Evolutionary conservation across 2,113 vertebrate genomes (phyloP), one percentile per base, ranked within the genome.

Genomic region (Chamaea fasciata): DNA sequence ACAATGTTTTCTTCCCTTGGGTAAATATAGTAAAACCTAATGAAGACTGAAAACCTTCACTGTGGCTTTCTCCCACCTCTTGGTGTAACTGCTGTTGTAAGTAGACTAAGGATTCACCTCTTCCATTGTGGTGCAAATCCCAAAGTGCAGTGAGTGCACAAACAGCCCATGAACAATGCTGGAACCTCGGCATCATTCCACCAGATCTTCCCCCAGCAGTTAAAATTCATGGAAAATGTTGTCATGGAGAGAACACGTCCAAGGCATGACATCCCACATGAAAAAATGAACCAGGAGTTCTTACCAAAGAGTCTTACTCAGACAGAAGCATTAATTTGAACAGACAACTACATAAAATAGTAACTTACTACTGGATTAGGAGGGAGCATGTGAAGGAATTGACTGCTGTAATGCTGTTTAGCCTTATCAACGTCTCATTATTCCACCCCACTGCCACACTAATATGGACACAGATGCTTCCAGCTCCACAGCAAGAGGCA

Each of bases 81-180:
- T 7, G 30, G 30, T 47, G 5, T 1, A 44, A 71, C 1, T 20
- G 39, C 33, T 82, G 46, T 10, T 53, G 1, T 14, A 35, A 47
- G 8, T 0, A 42, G 22, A 33, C 26, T 10, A 23, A 71, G 35
- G 63, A 41, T 26, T 49, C 68, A 16, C 13, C 49, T 63, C 63
- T 56, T 39, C 19, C 35, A 56, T 7, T 4, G 0, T 8, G 49
- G 33, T 15, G n/a, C 59, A 79, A 18, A 65, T 7, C 39, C 11
- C n/a, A 37, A 50, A 9, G 7, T 9, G 21, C 73, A 70, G 20
- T 2, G 1, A 10, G 20, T 18, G 13, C 37, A 55, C 15, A 50
- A 85, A 0, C 35, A n/a, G 39, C 4, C 82, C 4, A 3, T 0
- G 30, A 55, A 12, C 28, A 21, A 4, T 0, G 7, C 0, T 6